Conservation (phyloP, 2,113 vertebrate genomes). For the Origma solitaria region DNA sequence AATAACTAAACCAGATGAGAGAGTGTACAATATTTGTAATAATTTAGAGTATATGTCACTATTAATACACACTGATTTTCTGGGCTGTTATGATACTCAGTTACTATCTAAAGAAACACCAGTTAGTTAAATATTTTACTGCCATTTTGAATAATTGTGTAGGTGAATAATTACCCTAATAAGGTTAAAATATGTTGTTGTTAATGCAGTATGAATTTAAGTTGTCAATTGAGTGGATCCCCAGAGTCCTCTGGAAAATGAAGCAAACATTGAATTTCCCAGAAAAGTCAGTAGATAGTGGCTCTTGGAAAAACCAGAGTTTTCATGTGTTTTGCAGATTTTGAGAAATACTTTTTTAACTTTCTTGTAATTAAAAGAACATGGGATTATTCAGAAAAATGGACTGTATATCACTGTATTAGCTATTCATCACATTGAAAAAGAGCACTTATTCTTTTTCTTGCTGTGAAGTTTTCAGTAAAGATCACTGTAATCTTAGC, state of each 20-base stretch:
- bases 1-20: background rate
- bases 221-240: background rate
- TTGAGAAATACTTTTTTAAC: background rate
- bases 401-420: background rate
- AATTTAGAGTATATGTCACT: background rate
- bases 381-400: background rate
- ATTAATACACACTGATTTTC: background rate
- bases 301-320: background rate
- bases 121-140: background rate
- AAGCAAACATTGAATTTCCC: background rate
- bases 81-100: background rate
- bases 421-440: background rate
- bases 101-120: background rate
- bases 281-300: background rate
- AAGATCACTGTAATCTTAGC: background rate
- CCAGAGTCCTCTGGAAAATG: background rate
- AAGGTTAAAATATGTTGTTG: background rate
- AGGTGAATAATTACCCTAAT: background rate
- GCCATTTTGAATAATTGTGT: background rate
- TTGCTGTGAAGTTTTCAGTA: background rate
- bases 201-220: background rate
- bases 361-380: background rate
- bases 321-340: background rate
- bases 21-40: background rate
- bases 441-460: background rate